Evolutionary conservation across 2,113 vertebrate genomes (phyloP).

Genomic region (Perccottus glenii): DNA sequence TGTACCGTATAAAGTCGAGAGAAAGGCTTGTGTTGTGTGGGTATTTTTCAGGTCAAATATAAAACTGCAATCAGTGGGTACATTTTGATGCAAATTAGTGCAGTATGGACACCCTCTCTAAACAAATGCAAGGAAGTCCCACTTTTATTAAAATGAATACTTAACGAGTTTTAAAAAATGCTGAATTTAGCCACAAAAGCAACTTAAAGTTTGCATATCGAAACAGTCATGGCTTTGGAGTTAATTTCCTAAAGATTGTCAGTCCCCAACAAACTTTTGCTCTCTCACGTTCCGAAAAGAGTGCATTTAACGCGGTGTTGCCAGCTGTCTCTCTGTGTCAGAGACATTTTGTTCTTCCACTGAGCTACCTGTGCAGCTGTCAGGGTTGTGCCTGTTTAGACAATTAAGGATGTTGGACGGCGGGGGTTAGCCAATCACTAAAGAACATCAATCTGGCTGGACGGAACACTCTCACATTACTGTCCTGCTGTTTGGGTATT

Average conservation of each 20-base stretch:
- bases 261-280: background rate
- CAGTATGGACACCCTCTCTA: background rate
- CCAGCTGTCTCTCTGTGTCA: slow-evolving; percentile 39
- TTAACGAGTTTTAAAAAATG: background rate
- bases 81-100: slow-evolving; percentile 10
- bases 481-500: slow-evolving; percentile 81
- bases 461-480: slow-evolving; percentile 72
- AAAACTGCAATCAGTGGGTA: background rate
- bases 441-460: slow-evolving; percentile 71
- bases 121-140: background rate
- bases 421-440: slow-evolving; percentile 57
- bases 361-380: slow-evolving; percentile 76
- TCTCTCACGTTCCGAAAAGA: background rate
- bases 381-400: slow-evolving; percentile 68
- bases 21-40: background rate
- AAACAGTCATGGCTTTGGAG: background rate
- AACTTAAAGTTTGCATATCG: background rate
- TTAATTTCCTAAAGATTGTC: background rate
- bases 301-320: slow-evolving; percentile 1
- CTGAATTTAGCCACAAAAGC: background rate
- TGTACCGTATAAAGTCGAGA: slow-evolving; percentile 9
- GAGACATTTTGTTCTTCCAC: slow-evolving; percentile 45
- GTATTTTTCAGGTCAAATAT: slow-evolving; percentile 7
- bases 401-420: slow-evolving; percentile 63
- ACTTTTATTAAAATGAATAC: background rate